Percentiles rank a stretch among this genome's conserved stretches.
These are phyloP conservation scores for Camponotus floridanus DNA, from an alignment of 1,140 invertebrate genomes.

Conservation along the genomic window DNA sequence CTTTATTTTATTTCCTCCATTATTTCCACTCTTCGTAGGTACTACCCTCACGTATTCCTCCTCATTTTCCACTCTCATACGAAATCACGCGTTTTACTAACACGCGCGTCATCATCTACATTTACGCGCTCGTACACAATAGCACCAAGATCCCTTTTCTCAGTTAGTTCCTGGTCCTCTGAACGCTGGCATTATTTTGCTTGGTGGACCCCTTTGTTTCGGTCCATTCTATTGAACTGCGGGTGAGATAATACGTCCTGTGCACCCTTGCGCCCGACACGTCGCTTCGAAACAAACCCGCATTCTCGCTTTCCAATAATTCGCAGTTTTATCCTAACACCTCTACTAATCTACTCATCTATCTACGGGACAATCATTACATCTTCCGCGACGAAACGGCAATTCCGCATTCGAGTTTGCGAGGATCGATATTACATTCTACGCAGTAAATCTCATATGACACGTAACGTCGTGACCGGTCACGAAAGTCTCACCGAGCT, in stretches of 20 bases:
- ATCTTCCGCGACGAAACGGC: slow-evolving; percentile 37
- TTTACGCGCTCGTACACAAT: slow-evolving; percentile 46
- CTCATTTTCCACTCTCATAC: slow-evolving; percentile 79
- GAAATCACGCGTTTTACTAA: slow-evolving; percentile 48
- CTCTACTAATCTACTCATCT: slow-evolving; percentile 17
- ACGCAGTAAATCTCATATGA: slow-evolving; percentile 64
- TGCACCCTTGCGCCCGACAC: slow-evolving; percentile 72
- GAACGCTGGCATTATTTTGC: slow-evolving; percentile 84
- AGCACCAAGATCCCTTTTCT: slow-evolving; percentile 80
- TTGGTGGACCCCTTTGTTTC: slow-evolving; percentile 82
- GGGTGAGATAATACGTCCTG: slow-evolving; percentile 81
- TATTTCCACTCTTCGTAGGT: slow-evolving; percentile 79
- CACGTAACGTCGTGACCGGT: slow-evolving; percentile 64
- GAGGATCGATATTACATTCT: slow-evolving; percentile 49
- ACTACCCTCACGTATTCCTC: slow-evolving; percentile 74
- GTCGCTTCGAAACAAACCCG: slow-evolving; percentile 79
- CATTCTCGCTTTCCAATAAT: slow-evolving; percentile 79
- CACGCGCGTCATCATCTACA: slow-evolving; percentile 40
- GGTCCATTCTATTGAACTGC: slow-evolving; percentile 82
- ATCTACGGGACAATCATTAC: slow-evolving; percentile 37
- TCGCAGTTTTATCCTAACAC: slow-evolving; percentile 72
- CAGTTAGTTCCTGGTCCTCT: slow-evolving; percentile 76
- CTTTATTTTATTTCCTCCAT: slow-evolving; percentile 84
- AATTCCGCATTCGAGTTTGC: slow-evolving; percentile 41
- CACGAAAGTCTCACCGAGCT: slow-evolving; percentile 61